These are phyloP conservation scores for Balearica regulorum DNA, from an alignment of 2,797 vertebrate species.

Conservation along the genomic window DNA sequence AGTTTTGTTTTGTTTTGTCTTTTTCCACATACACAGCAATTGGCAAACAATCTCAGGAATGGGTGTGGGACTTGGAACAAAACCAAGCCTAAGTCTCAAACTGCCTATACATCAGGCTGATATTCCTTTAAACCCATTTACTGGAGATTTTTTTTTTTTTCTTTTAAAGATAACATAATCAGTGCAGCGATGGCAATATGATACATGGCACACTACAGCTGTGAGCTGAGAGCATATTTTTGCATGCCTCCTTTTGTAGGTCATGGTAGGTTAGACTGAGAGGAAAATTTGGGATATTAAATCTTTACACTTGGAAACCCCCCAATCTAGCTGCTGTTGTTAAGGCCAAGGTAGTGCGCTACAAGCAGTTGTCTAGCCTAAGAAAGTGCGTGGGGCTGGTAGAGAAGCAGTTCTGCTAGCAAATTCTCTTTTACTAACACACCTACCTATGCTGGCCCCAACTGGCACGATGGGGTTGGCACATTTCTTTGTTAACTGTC, in stretches of 20 bases:
- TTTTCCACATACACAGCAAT: not conserved
- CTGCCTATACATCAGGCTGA: not conserved
- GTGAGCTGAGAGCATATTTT: rapidly evolving
- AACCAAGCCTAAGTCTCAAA: not conserved
- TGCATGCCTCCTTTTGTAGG: not conserved
- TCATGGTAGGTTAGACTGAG: not conserved
- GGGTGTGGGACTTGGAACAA: not conserved
- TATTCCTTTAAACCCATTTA: not conserved
- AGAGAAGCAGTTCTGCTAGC: not conserved
- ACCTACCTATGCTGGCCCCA: not conserved
- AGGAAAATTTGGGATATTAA: not conserved
- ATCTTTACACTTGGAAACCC: not conserved
- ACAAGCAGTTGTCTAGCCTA: not conserved
- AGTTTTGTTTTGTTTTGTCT: not conserved
- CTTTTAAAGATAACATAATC: not conserved
- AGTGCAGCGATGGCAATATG: rapidly evolving
- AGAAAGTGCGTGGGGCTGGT: rapidly evolving
- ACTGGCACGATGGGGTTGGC: not conserved
- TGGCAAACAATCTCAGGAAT: not conserved
- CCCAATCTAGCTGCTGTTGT: not conserved
- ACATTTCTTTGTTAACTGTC: not conserved
- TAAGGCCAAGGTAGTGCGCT: not conserved
- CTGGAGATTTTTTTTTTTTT: not conserved
- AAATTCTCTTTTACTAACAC: not conserved
- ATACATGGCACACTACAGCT: not conserved